Evolutionary conservation across 1,140 invertebrate species (phyloP), one percentile per base, ranked within the genome.

Genomic region (Drosophila tropicalis): DNA sequence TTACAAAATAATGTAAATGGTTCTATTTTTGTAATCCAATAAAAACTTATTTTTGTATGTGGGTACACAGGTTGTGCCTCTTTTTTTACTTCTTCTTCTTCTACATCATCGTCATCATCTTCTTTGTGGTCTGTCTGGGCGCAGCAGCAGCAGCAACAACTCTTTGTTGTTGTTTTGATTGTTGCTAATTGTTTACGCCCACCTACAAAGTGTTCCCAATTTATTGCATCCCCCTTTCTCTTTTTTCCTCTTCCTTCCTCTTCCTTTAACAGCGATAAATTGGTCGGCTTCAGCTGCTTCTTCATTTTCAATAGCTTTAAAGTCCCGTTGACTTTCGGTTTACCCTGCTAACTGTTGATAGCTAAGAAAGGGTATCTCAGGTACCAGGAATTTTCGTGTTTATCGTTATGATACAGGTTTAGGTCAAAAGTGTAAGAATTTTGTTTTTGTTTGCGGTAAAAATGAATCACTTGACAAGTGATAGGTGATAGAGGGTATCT

Each of bases 171-270:
- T 60, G 72, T 70, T 54, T 39, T 39, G 10, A 39, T 39, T 39
- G 67, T 57, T 70, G 72, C 58, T 76, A 73, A 82, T 83, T 86
- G 83, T 79, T 87, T 87, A 86, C 83, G 83, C 83, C 83, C 76
- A 76, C 83, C 65, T 62, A 71, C 69, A 15, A 79, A 76, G 64
- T 39, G 51, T 55, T 67, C 32, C 51, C 62, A 51, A 58, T 66
- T 66, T 36, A 29, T 47, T 39, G n/a, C 22, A 7, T 34, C 5
- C 22, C 51, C 25, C 0, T 9, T n/a, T n/a, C n/a, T n/a, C n/a
- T n/a, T n/a, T n/a, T n/a, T n/a, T n/a, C 7, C 51, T 39, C 17
- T 47, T 25, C 12, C 51, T 25, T 25, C 10, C 67, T 47, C 62
- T 62, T 51, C 67, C 22, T 62, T 82, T 41, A 85, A 67, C 58